Base-by-base conservation (phyloP, 2,888 invertebrate genomes). In the Acronicta psi region DNA sequence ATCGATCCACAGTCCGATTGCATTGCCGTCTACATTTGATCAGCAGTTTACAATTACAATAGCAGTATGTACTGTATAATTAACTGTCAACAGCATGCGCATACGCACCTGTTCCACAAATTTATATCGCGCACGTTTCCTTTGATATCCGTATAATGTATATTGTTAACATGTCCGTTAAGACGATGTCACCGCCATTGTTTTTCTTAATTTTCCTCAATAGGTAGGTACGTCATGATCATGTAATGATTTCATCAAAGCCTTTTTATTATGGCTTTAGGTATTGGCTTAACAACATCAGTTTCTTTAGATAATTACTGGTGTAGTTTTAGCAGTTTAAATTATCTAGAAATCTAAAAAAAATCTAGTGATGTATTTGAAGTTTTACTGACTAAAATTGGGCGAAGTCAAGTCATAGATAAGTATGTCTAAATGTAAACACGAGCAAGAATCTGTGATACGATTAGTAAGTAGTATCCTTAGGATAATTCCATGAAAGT, bases 61-160 rank as follows among this genome's bases (percentile, higher is more conserved):
- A 46, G 7, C 9, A 17, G n/a, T 13, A 11, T 18, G 18, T 40
- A 40, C 18, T 40, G 18, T 13, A 2, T 34, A 34, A 34, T 34
- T 34, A 34, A 61, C 52, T 53, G 37, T 57, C 40, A 57, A 34
- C 10, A 20, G 29, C 41, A 61, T 53, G 54, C 17, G 34, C 18
- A 40, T 11, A 45, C 42, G 51, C 71, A 80, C 63, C 69, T 73
- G 65, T 65, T 63, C 47, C 52, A 52, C 54, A 54, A 61, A 67
- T 71, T 57, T 41, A 51, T 49, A 62, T 56, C 59, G 51, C 16
- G 52, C 68, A 65, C 66, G 59, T 52, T 20, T 36, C 23, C 34
- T n/a, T 20, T 25, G 17, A 52, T 42, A 34, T 10, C 18, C 10
- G 13, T 31, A 31, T 13, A 13, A 13, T 31, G 13, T 25, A 13